phyloP scores from a whole-genome alignment of 64 coral and sea anemone species.

The Montipora foliosa region DNA sequence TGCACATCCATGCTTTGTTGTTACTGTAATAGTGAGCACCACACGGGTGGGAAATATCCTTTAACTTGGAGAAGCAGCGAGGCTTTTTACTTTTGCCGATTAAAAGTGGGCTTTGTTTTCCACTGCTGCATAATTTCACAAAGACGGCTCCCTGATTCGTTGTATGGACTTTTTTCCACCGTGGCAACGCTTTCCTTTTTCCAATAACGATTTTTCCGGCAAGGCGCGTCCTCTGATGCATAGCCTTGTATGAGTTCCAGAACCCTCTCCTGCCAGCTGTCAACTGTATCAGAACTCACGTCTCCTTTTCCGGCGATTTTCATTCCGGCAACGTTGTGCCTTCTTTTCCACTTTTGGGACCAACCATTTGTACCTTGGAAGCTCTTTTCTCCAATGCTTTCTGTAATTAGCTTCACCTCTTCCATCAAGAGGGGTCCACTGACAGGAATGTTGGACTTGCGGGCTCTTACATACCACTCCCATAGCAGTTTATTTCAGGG shows the following conservation, averaged over 20 bases:
- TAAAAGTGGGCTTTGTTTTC: not conserved
- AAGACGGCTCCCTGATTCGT: not conserved
- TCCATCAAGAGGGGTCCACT: not conserved
- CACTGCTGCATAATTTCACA: too few species aligned
- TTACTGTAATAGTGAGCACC: not conserved
- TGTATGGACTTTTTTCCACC: not conserved
- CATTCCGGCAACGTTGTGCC: too few species aligned
- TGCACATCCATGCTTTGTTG: not conserved
- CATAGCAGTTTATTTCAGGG: not conserved
- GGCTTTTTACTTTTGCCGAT: conserved; percentile 22
- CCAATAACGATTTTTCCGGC: not conserved
- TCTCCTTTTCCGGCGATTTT: not conserved
- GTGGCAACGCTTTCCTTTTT: not conserved
- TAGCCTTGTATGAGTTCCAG: not conserved
- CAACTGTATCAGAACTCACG: too few species aligned
- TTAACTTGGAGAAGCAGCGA: conserved; percentile 1
- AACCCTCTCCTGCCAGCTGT: not conserved
- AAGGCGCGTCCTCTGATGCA: not conserved
- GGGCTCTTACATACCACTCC: not conserved
- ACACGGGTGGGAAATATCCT: not conserved
- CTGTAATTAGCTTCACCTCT: not conserved
- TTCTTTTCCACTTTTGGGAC: too few species aligned
- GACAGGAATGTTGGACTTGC: not conserved
- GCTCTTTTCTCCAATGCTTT: not conserved
- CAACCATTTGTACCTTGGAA: not conserved